phyloP scores from a whole-genome alignment of 2,888 invertebrate genomes.

The Ashinkailepas kermadecensis region DNA sequence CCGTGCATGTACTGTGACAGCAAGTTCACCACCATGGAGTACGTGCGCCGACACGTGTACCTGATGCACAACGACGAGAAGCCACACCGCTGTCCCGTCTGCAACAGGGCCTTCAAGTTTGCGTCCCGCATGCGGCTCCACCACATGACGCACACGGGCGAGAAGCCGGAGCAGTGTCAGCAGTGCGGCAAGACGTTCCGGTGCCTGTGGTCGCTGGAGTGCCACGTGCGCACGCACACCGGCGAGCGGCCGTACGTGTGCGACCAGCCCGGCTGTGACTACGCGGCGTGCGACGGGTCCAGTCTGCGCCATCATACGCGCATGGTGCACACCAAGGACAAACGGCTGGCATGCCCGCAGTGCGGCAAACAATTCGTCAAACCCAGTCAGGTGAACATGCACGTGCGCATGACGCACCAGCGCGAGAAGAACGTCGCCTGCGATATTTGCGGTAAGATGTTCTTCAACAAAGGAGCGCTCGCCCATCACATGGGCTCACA shows the following conservation, averaged over 20 bases:
- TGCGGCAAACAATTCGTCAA: not conserved
- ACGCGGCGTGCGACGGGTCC: not conserved
- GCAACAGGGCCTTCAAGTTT: not conserved
- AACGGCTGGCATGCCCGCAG: not conserved
- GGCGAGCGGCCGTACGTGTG: slow-evolving; percentile 1
- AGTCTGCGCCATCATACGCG: not conserved
- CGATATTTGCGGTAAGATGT: not conserved
- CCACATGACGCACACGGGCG: slow-evolving; percentile 10
- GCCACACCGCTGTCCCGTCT: not conserved
- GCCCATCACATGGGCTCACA: not conserved
- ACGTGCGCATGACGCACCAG: not conserved
- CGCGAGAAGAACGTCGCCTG: not conserved
- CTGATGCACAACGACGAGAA: not conserved
- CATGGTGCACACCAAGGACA: not conserved
- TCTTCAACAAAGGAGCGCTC: not conserved
- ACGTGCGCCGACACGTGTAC: not conserved
- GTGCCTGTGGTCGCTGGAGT: not conserved
- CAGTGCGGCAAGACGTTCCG: not conserved
- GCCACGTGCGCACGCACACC: not conserved
- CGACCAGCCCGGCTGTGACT: not conserved
- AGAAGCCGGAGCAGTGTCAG: not conserved
- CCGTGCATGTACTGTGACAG: not conserved
- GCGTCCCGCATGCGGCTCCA: not conserved
- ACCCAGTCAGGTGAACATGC: not conserved
- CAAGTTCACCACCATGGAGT: not conserved